Conservation (phyloP, 2,797 vertebrate species). For the Oreochromis mossambicus region DNA sequence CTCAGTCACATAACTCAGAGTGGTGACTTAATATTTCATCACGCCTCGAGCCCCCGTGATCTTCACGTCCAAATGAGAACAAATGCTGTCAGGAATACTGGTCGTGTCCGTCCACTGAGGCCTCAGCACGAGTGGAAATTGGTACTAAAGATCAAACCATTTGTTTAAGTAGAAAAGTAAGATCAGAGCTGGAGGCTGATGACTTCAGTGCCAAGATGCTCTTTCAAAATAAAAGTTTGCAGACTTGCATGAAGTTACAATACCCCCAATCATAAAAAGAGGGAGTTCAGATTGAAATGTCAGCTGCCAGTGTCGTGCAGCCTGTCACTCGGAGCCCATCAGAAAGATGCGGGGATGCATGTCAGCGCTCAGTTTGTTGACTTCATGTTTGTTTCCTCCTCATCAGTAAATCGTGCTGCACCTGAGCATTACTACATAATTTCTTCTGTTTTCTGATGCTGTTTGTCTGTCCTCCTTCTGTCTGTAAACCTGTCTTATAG, state of each 20-base stretch:
- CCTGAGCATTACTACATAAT: not conserved
- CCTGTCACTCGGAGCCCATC: not conserved
- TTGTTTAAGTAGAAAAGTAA: not conserved
- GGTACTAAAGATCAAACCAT: not conserved
- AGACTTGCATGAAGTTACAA: not conserved
- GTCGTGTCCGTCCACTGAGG: not conserved
- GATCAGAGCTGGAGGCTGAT: not conserved
- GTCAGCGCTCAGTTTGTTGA: not conserved
- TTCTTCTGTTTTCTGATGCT: constrained; percentile 46
- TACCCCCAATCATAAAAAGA: not conserved
- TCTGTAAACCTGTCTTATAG: constrained; percentile 73
- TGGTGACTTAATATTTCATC: constrained; percentile 26
- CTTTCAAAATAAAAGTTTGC: not conserved
- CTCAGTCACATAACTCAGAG: not conserved
- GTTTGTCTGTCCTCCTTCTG: constrained; percentile 41
- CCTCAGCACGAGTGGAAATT: not conserved
- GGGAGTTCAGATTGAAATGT: constrained; percentile 5
- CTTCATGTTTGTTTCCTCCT: not conserved
- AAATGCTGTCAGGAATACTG: not conserved
- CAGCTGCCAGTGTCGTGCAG: not conserved
- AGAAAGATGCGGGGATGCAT: not conserved
- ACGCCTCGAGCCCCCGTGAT: not conserved
- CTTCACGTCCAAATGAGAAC: not conserved
- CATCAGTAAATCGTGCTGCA: not conserved
- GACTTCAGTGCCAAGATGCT: not conserved